phyloP scores from a whole-genome alignment of 64 coral and sea anemone genomes.

The Orbicella faveolata region DNA sequence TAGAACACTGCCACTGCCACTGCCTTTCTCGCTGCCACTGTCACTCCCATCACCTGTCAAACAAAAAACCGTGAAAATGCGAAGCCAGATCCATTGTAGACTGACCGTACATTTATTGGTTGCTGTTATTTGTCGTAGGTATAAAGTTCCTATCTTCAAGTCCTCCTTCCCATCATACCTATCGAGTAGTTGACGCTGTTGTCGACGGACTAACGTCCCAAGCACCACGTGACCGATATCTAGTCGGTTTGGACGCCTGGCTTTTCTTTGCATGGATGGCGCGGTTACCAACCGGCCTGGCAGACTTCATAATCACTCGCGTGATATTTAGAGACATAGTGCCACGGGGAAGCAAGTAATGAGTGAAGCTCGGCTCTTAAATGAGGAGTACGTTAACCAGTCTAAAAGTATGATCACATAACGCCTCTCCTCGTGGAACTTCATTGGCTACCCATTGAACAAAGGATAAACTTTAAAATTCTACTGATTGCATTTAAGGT shows the following conservation, averaged over 20 bases:
- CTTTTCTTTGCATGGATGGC: neutral
- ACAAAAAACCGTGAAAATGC: no score
- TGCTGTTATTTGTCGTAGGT: neutral
- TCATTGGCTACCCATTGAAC: no score
- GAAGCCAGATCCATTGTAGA: no score
- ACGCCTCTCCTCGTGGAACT: no score
- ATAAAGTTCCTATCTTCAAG: neutral
- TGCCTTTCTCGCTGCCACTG: no score
- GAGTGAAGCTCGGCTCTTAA: no score
- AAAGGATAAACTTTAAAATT: no score
- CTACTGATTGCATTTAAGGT: no score
- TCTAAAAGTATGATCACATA: no score
- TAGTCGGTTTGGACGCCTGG: neutral
- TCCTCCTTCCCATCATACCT: neutral
- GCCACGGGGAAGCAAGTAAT: neutral
- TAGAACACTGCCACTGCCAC: no score
- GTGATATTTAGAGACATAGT: neutral
- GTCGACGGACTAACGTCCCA: neutral
- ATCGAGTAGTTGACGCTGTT: conserved; percentile 8
- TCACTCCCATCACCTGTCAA: no score
- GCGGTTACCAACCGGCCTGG: neutral
- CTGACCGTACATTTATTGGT: neutral
- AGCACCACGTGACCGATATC: conserved; percentile 2
- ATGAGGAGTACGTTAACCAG: no score
- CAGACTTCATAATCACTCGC: neutral